These are phyloP conservation scores for Ophioderma brevispina DNA, from an alignment of 35 echinoderm and acorn worm species.

Conservation along the genomic window DNA sequence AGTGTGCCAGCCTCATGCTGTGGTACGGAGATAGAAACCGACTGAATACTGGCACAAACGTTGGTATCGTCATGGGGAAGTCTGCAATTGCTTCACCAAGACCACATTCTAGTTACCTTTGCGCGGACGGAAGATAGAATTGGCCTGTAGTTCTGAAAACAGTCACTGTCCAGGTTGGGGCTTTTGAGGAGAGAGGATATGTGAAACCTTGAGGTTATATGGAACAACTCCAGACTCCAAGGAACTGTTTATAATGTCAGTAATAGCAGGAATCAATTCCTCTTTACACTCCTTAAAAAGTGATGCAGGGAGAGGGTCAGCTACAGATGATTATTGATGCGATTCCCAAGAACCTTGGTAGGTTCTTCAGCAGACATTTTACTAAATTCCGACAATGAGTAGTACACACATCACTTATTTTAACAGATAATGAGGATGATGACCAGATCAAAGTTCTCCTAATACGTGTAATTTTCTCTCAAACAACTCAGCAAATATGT, in stretches of 20 bases:
- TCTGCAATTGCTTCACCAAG: slow-evolving; percentile 22
- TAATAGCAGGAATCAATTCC: slow-evolving; percentile 22
- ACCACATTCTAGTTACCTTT: slow-evolving; percentile 44
- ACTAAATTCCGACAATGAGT: background rate
- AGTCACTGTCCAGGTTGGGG: slow-evolving; percentile 34
- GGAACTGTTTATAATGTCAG: slow-evolving; percentile 41
- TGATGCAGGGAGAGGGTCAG: slow-evolving; percentile 26
- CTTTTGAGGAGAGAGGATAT: slow-evolving; percentile 57
- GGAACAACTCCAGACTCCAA: slow-evolving; percentile 29
- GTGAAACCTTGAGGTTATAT: slow-evolving; percentile 12
- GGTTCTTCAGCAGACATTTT: background rate
- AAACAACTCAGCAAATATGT: background rate
- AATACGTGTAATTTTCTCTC: background rate
- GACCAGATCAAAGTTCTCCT: background rate
- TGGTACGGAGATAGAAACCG: slow-evolving; percentile 13
- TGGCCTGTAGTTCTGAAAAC: slow-evolving; percentile 43
- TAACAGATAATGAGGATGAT: background rate
- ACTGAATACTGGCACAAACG: background rate
- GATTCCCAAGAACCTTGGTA: background rate
- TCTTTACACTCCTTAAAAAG: slow-evolving; percentile 12
- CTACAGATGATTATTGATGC: background rate
- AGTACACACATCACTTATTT: background rate
- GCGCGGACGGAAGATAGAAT: slow-evolving; percentile 41
- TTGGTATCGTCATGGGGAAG: background rate
- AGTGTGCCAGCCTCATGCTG: slow-evolving; percentile 42